Evolutionary conservation across 2,797 vertebrate species (phyloP).

Genomic region (Gymnodraco acuticeps): DNA sequence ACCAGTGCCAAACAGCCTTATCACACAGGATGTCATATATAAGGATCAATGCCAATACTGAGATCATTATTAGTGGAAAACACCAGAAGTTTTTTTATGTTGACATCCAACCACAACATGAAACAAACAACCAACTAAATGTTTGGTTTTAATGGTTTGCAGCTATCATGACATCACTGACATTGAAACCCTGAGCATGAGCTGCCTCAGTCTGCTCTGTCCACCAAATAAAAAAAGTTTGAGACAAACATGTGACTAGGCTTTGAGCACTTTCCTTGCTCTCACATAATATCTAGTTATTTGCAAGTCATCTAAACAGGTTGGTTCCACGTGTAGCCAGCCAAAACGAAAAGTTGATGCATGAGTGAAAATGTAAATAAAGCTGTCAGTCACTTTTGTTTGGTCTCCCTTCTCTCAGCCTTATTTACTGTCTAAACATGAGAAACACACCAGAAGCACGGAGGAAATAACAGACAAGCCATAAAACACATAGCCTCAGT

Average conservation of each 20-base stretch:
- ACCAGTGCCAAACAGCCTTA: conserved; percentile 1
- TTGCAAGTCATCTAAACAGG: conserved; percentile 18
- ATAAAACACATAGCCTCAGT: not conserved
- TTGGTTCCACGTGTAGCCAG: not conserved
- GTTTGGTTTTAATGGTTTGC: conserved; percentile 35
- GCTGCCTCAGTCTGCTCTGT: conserved; percentile 45
- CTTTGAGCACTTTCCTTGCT: conserved; percentile 38
- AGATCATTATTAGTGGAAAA: not conserved
- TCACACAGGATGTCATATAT: not conserved
- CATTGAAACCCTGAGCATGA: conserved; percentile 46
- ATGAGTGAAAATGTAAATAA: conserved; percentile 8
- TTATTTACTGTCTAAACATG: conserved; percentile 21
- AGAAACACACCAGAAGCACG: not conserved
- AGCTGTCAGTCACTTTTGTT: not conserved
- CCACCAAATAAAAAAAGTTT: conserved; percentile 37
- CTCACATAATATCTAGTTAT: conserved; percentile 40
- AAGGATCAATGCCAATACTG: not conserved
- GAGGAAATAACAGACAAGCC: not conserved
- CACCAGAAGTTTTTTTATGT: conserved; percentile 8
- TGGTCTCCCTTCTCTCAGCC: not conserved
- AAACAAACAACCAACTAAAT: conserved; percentile 19
- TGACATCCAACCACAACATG: conserved; percentile 1
- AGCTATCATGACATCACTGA: conserved; percentile 34
- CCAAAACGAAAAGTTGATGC: conserved; percentile 5
- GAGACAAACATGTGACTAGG: conserved; percentile 30